Percentiles rank a stretch among this genome's conserved stretches.
Conservation (phyloP, 35 echinoderm and acorn worm species). For the Ophioderma brevispina region DNA sequence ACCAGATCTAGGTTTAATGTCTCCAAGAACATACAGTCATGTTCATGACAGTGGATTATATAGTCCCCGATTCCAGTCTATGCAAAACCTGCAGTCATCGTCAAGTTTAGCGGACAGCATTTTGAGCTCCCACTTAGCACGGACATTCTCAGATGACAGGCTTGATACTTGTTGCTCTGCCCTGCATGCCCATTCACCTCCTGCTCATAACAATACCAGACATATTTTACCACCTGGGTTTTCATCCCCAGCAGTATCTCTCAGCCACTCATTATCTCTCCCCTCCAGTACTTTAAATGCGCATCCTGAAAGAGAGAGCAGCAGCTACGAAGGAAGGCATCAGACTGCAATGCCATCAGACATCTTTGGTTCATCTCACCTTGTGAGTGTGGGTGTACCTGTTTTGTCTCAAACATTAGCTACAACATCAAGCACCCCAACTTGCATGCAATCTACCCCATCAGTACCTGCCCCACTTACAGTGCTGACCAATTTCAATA, state of each 20-base stretch:
- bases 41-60: constrained; percentile 86
- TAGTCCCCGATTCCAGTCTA: constrained; percentile 64
- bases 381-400: background rate
- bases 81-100: background rate
- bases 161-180: constrained; percentile 75
- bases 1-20: constrained; percentile 72
- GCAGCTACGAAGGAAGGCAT: background rate
- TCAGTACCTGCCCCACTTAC: background rate
- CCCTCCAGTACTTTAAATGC: background rate
- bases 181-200: constrained; percentile 60
- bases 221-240: constrained; percentile 34
- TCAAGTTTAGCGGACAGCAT: constrained; percentile 23
- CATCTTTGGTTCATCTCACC: background rate
- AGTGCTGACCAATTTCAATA: background rate
- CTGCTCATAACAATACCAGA: background rate
- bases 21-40: constrained; percentile 80
- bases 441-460: background rate
- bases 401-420: background rate
- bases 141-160: constrained; percentile 59
- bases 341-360: background rate
- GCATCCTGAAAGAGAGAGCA: background rate
- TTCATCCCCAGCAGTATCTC: background rate
- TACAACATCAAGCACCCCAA: background rate
- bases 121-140: constrained; percentile 22
- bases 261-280: too few species aligned